Evolutionary conservation across 2,113 vertebrate genomes (phyloP).

Genomic region (Odocoileus virginianus): DNA sequence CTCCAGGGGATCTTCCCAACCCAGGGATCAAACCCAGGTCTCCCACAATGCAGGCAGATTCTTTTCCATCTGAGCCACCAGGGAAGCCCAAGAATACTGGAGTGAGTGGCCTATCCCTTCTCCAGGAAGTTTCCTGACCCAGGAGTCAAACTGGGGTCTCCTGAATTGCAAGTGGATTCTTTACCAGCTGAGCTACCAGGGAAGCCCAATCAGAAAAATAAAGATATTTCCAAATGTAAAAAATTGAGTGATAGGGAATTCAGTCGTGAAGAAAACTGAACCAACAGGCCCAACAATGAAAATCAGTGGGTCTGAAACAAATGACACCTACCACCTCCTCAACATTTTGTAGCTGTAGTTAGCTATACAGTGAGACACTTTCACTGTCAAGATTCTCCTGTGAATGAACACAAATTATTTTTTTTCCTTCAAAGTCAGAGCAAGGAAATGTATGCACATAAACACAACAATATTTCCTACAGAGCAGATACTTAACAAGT

Average conservation of each 20-base stretch:
- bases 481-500: neutral
- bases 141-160: neutral
- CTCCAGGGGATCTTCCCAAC: neutral
- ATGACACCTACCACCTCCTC: neutral
- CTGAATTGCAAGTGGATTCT: neutral
- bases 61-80: neutral
- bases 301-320: neutral
- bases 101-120: neutral
- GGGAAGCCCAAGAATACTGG: neutral
- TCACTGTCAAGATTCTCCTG: neutral
- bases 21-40: neutral
- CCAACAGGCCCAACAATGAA: neutral
- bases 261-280: neutral
- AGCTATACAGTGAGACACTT: neutral
- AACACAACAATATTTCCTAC: neutral
- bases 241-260: neutral
- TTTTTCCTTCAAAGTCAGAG: neutral
- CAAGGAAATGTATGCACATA: neutral
- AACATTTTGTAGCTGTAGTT: neutral
- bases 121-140: neutral
- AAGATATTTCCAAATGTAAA: neutral
- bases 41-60: neutral
- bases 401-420: neutral
- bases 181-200: neutral
- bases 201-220: neutral